Conservation (phyloP, 37 sponge, comb jelly and placozoan genomes). For the Crambe crambe region DNA sequence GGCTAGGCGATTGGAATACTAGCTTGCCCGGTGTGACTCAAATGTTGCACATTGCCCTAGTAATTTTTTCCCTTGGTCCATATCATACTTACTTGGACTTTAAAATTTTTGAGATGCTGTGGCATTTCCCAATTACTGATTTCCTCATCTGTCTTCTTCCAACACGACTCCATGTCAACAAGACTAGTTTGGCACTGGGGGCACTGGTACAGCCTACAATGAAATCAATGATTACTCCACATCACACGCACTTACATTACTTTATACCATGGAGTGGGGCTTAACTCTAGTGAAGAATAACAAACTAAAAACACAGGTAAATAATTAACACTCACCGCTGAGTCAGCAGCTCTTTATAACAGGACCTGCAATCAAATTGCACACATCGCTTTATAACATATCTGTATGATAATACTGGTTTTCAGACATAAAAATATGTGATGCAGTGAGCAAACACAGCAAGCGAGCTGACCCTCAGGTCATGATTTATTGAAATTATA, state of each 20-base stretch:
- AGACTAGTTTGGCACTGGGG: constrained; percentile 75
- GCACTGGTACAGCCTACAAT: constrained; percentile 69
- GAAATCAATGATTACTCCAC: not conserved
- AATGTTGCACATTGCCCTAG: no score
- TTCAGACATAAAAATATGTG: no score
- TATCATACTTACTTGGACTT: constrained; percentile 61
- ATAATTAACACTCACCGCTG: constrained; percentile 21
- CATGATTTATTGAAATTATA: no score
- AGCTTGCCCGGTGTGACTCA: no score
- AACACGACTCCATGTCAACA: constrained; percentile 50
- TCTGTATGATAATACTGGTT: not conserved
- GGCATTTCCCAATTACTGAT: constrained; percentile 60
- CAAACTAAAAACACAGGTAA: not conserved
- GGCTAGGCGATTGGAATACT: no score
- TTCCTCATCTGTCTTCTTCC: constrained; percentile 64
- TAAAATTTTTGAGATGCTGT: constrained; percentile 54
- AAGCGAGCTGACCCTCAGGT: no score
- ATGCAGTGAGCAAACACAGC: no score
- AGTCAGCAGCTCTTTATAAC: constrained; percentile 15
- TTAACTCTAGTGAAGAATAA: no score
- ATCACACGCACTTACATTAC: no score
- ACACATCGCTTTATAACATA: not conserved
- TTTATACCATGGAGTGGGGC: no score
- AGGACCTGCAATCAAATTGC: constrained; percentile 4
- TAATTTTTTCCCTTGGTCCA: no score